Evolutionary conservation across 2,797 vertebrate species (phyloP), one percentile per base, ranked within the genome.

Genomic region (Microctenopoma lineatum): DNA sequence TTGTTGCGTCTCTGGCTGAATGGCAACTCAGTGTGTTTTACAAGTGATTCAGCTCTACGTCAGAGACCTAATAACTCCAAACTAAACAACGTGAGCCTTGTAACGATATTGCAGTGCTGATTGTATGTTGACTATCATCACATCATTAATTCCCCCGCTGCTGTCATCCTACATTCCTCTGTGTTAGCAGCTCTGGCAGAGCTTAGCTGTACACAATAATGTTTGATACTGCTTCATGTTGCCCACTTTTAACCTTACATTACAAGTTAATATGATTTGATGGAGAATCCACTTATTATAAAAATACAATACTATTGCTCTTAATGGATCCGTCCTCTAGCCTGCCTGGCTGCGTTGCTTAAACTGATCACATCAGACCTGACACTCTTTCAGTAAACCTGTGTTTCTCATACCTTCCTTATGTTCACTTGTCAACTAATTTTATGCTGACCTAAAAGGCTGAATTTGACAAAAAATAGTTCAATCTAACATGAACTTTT

Each of bases 111-210:
- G 54, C 70, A 38, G 57, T 15, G 75, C 70, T 70, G 81, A 81
- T 79, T 77, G 59, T 80, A 79, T 89, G 85, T 90, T 87, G 89
- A 90, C 87, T 84, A 70, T 79, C 75, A 84, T 84, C 81, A 59
- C 66, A 66, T 67, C 3, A 21, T 54, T 82, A 84, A 89, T 79
- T 85, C 86, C 77, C 70, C 27, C 32, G 45, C 62, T 64, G 75
- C 84, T 74, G 75, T 81, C 87, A 65, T 81, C 77, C 63, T 57
- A 54, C 69, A 76, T 74, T 70, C 48, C 44, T 80, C 58, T 66
- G 8, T 72, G 36, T 72, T 58, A 53, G 62, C 47, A 4, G 72
- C 36, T 66, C 52, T 25, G n/a, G 48, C 55, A 14, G 39, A 12
- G 38, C 32, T 61, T 63, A 61, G 47, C 75, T 69, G 53, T 69